Percentiles rank a stretch among this genome's conserved stretches.
Conservation (phyloP, 2,113 vertebrate genomes). For the Microcebus murinus region DNA sequence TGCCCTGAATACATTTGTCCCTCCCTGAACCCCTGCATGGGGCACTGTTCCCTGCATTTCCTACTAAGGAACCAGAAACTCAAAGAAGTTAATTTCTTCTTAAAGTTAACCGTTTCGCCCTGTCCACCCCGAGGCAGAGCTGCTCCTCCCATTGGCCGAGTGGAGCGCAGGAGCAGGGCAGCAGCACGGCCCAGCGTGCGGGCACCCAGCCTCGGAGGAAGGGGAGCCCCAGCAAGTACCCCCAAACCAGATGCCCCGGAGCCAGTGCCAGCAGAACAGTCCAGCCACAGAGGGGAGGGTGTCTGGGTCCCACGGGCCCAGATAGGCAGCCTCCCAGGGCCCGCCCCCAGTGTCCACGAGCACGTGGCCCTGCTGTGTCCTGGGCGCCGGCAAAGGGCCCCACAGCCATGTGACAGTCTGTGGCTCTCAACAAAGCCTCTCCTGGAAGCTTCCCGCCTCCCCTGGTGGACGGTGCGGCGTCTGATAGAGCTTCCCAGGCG, state of each 20-base stretch:
- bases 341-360: neutral
- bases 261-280: neutral
- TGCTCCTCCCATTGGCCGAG: no score
- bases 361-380: neutral
- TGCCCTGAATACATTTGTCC: neutral
- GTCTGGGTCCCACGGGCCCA: neutral
- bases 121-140: neutral
- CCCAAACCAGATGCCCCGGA: neutral
- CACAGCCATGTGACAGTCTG: neutral
- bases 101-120: neutral
- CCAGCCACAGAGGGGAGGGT: neutral
- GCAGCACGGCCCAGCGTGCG: neutral
- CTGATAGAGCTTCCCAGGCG: neutral
- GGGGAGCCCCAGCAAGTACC: no score
- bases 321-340: neutral
- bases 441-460: neutral
- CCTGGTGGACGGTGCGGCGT: neutral
- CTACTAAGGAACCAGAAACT: neutral
- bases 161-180: neutral
- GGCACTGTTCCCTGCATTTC: neutral
- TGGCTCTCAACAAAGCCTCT: neutral
- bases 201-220: neutral
- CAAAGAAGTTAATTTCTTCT: neutral
- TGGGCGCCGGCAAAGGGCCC: neutral
- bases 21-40: neutral